Evolutionary conservation across 2,113 vertebrate genomes (phyloP), one percentile per base, ranked within the genome.

Genomic region (Herpailurus yagouaroundi): DNA sequence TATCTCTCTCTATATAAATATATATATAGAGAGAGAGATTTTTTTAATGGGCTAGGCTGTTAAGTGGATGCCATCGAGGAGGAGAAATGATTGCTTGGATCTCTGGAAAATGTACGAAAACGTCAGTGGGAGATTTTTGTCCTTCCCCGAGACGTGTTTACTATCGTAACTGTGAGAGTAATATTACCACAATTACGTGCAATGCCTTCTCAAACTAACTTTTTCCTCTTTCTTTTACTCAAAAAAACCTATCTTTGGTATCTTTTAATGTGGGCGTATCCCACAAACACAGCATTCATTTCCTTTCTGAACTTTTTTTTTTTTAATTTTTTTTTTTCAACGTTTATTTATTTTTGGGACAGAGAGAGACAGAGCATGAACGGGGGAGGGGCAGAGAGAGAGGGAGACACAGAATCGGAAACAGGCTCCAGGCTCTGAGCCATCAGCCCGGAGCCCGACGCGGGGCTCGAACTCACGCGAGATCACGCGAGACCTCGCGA

Each of bases 271-370:
- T 33, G 55, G 27, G 21, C 9, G 2, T 23, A 38, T 18, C 91
- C 18, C 6, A 0, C 3, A 50, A 38, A 73, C 23, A 14, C 5
- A 9, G 5, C 2, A 2, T 13, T 25, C 23, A 3, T 73, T 16
- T 63, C 41, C 2, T 25, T 52, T 33, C 12, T 25, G 7, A 31
- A 23, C 41, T 52, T 64, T 38, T 33, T 36, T 36, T 36, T 36
- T 36, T 36, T 36, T 36, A 36, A 36, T 36, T 36, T 36, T 36
- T 36, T 36, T 36, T 36, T 36, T 36, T 36, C 36, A 36, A 36
- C 36, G 36, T 36, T 36, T 36, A 36, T 36, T 36, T 36, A 36
- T 36, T 36, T 36, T 36, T 36, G 36, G 36, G 36, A 36, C 36
- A 36, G 36, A 36, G 36, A 36, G 36, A 36, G 36, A 36, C 36